phyloP scores from a whole-genome alignment of 1,140 invertebrate species.

The Nautilus pompilius region DNA sequence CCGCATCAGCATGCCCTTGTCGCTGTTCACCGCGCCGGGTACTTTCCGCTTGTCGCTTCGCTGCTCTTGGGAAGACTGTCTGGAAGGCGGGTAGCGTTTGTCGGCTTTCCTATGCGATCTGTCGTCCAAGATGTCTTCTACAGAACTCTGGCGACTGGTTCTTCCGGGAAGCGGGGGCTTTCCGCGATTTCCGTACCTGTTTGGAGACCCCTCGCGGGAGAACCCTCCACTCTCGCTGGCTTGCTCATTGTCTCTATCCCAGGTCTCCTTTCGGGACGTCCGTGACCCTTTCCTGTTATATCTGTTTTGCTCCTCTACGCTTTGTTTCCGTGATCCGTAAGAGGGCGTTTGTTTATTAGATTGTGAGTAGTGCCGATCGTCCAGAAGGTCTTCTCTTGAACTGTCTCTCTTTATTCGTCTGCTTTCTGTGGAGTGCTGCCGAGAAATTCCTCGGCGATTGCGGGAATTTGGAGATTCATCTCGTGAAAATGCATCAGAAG shows the following conservation, averaged over 20 bases:
- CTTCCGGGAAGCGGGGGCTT: slow-evolving; percentile 19
- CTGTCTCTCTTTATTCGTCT: slow-evolving; percentile 29
- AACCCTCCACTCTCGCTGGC: slow-evolving; percentile 35
- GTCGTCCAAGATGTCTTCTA: slow-evolving; percentile 38
- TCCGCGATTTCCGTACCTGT: slow-evolving; percentile 13
- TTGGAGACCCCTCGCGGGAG: slow-evolving; percentile 45
- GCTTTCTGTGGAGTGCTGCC: slow-evolving; percentile 14
- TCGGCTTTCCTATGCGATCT: slow-evolving; percentile 15
- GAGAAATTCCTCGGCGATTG: slow-evolving; percentile 6
- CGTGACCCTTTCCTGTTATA: too few species aligned
- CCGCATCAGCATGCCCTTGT: too few species aligned
- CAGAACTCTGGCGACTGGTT: slow-evolving; percentile 33
- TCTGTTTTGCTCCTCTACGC: not conserved
- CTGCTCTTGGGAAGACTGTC: too few species aligned
- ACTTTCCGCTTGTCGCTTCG: too few species aligned
- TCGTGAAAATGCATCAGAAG: slow-evolving; percentile 40
- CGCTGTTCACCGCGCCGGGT: too few species aligned
- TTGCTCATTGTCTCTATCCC: slow-evolving; percentile 24
- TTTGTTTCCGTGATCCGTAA: not conserved
- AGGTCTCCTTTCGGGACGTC: slow-evolving; percentile 19
- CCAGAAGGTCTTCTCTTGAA: slow-evolving; percentile 38
- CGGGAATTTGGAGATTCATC: slow-evolving; percentile 37
- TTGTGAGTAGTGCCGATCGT: slow-evolving; percentile 16
- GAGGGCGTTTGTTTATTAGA: not conserved
- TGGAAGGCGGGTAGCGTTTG: too few species aligned